Conservation (phyloP, 2,888 invertebrate genomes). For the Sminthurinus aureus region DNA sequence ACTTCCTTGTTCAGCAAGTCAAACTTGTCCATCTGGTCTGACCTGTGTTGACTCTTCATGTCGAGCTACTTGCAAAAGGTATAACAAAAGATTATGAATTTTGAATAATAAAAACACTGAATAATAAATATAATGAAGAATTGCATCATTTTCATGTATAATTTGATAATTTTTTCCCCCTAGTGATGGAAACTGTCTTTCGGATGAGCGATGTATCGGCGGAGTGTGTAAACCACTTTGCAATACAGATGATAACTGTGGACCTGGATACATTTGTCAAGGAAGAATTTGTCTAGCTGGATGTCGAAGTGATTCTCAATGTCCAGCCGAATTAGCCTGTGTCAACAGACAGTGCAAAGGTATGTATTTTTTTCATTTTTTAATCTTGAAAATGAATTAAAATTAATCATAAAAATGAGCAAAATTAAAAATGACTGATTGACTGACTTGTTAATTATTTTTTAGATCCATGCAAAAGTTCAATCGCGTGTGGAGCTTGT, state of each 20-base stretch:
- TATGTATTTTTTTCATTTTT: conserved; percentile 61
- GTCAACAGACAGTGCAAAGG: conserved; percentile 82
- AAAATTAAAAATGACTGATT: too few relatives aligned
- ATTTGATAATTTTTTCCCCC: conserved; percentile 2
- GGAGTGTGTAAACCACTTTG: conserved; percentile 85
- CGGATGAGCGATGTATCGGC: conserved; percentile 84
- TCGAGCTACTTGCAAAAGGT: conserved; percentile 79
- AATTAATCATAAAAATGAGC: too few relatives aligned
- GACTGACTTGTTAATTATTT: not conserved
- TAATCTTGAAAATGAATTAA: too few relatives aligned
- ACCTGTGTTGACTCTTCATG: conserved; percentile 81
- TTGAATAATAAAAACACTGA: not conserved
- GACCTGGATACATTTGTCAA: conserved; percentile 83
- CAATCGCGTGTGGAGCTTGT: conserved; percentile 80
- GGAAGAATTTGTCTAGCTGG: conserved; percentile 85
- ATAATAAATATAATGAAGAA: not conserved
- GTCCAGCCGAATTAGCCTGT: conserved; percentile 79
- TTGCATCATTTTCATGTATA: not conserved
- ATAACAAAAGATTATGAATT: conserved; percentile 59
- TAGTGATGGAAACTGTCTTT: conserved; percentile 81
- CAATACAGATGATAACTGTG: conserved; percentile 84
- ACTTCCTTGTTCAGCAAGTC: conserved; percentile 71
- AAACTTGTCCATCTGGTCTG: conserved; percentile 76
- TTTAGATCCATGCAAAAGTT: conserved; percentile 78
- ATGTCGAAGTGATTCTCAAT: conserved; percentile 83